Percentiles rank a stretch among this genome's conserved stretches.
Evolutionary conservation across 2,113 vertebrate species (phyloP).

Genomic region (Onychorhynchus coronatus): DNA sequence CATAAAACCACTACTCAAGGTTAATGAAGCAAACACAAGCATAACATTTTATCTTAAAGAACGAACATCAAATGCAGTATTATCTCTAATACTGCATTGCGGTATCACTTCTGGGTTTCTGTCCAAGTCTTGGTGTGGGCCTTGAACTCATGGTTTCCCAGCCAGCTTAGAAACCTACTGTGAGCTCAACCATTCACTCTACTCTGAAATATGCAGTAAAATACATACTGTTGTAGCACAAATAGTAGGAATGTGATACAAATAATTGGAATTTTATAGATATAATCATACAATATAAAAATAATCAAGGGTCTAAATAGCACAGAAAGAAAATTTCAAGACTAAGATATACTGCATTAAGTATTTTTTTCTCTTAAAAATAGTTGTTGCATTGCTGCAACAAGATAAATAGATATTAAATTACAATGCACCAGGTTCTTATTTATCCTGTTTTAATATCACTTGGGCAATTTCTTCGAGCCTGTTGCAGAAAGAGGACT

Average conservation of each 20-base stretch:
- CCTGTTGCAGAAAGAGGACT: not conserved
- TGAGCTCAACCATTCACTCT: not conserved
- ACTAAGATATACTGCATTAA: not conserved
- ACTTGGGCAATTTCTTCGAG: not conserved
- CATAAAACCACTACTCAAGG: not conserved
- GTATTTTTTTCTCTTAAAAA: not conserved
- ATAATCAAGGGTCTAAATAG: not conserved
- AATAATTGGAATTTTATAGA: not conserved
- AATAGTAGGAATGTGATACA: not conserved
- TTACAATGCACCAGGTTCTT: not conserved
- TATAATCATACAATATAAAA: not conserved
- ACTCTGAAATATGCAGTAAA: not conserved
- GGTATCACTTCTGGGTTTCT: not conserved
- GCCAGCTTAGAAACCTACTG: not conserved
- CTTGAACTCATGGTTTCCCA: not conserved
- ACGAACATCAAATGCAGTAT: not conserved
- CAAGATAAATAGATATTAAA: not conserved
- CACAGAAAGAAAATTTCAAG: not conserved
- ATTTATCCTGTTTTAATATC: not conserved
- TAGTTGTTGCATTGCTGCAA: not conserved
- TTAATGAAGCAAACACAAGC: not conserved
- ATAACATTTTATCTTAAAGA: not conserved
- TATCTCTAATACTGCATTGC: conserved; percentile 22
- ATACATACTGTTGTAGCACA: not conserved
- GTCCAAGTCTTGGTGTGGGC: conserved; percentile 5